A percentile compares a stretch with the other conserved stretches of the same genome.
These are phyloP conservation scores for Anastrepha ludens DNA, from an alignment of 1,140 invertebrate genomes.

Conservation along the genomic window DNA sequence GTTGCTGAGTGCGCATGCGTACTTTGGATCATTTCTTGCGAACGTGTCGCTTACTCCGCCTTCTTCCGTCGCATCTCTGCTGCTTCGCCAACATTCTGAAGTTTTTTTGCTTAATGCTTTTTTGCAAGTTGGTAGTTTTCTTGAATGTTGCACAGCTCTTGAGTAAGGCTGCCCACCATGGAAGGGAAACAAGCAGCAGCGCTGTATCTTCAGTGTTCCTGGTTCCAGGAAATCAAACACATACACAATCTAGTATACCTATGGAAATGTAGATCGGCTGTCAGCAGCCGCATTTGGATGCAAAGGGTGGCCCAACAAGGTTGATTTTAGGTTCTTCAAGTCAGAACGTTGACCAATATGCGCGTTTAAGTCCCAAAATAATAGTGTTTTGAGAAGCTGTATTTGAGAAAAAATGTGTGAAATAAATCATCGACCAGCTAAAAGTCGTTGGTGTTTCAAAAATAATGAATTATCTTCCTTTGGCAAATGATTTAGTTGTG, in stretches of 20 bases:
- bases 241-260: not conserved
- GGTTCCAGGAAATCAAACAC: conserved; percentile 7
- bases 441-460: no score
- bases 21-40: not conserved
- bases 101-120: not conserved
- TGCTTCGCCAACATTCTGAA: not conserved
- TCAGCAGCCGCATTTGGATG: not conserved
- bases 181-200: not conserved
- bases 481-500: no score
- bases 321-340: no score
- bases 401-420: no score
- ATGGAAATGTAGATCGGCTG: conserved; percentile 4
- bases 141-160: not conserved
- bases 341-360: no score
- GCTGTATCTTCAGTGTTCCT: not conserved
- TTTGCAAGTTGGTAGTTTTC: conserved; percentile 23
- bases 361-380: no score
- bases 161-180: conserved; percentile 25
- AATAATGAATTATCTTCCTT: no score
- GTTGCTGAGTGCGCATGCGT: conserved; percentile 18
- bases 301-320: not conserved
- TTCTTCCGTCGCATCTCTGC: conserved; percentile 3
- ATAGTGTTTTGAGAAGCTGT: no score
- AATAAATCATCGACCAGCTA: no score
- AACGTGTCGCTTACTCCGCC: conserved; percentile 16